Percentiles rank a stretch among this genome's conserved stretches.
These are phyloP conservation scores for Dusona sp. DNA, from an alignment of 2,888 invertebrate species.

Conservation along the genomic window DNA sequence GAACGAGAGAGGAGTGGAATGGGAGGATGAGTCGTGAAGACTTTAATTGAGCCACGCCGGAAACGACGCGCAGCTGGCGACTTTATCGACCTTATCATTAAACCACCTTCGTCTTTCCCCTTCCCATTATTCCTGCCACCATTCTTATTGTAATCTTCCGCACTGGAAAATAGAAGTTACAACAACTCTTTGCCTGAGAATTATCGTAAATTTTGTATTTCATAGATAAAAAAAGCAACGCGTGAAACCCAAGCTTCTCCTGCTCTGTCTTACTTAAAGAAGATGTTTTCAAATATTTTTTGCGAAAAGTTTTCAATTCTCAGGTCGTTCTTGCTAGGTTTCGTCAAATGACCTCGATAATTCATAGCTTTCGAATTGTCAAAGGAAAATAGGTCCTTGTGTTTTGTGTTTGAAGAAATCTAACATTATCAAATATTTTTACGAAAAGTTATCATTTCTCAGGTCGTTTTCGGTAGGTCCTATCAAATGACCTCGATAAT, in stretches of 20 bases:
- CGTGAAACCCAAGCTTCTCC: neutral
- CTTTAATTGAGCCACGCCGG: slow-evolving; percentile 77
- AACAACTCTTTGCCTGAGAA: slow-evolving; percentile 1
- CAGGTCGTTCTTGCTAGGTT: neutral
- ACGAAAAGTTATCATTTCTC: neutral
- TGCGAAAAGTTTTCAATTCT: neutral
- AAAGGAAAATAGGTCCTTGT: slow-evolving; percentile 36
- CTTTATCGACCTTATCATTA: slow-evolving; percentile 80
- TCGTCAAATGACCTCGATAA: slow-evolving; percentile 53
- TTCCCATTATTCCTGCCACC: slow-evolving; percentile 5
- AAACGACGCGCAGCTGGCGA: slow-evolving; percentile 75
- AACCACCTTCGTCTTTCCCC: slow-evolving; percentile 65
- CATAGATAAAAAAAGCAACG: neutral
- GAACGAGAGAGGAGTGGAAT: slow-evolving; percentile 16
- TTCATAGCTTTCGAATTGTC: slow-evolving; percentile 64
- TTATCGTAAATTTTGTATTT: slow-evolving; percentile 28
- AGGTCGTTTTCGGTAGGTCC: neutral
- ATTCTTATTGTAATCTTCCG: slow-evolving; percentile 34
- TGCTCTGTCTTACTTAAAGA: neutral
- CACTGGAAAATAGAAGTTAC: slow-evolving; percentile 31
- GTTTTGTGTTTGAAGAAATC: neutral
- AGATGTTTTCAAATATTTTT: neutral
- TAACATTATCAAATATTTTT: neutral
- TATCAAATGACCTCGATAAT: slow-evolving; percentile 55
- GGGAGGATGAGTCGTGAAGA: slow-evolving; percentile 66